Base-by-base conservation (phyloP, 2,888 invertebrate genomes). In the Mythimna albipuncta region DNA sequence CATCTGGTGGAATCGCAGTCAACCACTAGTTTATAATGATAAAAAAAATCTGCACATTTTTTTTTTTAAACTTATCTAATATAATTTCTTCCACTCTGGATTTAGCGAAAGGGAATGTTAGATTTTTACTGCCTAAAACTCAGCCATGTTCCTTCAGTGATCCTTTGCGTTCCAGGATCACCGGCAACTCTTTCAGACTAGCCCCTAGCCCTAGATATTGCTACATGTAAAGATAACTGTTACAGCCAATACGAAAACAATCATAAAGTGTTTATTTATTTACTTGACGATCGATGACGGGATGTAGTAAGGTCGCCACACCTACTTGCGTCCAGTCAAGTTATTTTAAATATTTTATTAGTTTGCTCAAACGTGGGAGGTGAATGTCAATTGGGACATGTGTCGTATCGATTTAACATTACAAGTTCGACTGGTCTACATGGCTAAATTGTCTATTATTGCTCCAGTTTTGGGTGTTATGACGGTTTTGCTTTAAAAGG, bases 301-400 rank as follows among this genome's bases (percentile, higher is more conserved):
- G 64, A 54, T 66, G 55, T 50, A 50, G 64, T 81, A 55, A 81
- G 83, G 81, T 65, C 80, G 83, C 65, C 62, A 70, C 83, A 81
- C 83, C 81, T 79, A 83, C 81, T 74, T 66, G 13, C 73, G 70
- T 83, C 75, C 69, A 70, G 64, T 63, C 35, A 71, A 47, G 77
- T 64, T 75, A 75, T 82, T 87, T 81, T 85, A 82, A 86, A 86
- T 86, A 87, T 86, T 86, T 87, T 69, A 86, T 87, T 68, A 54
- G 66, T 69, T 59, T 70, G 72, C 19, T 69, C 67, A 69, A 64
- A 69, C 80, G 87, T 85, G 69, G 85, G 85, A 64, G 62, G 74
- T 62, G 72, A 81, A 81, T 86, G 83, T 83, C 87, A 81, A 70
- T 63, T 76, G 63, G 73, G 67, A 83, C 79, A 78, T 81, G 63